Base-by-base conservation (phyloP, 1,140 invertebrate species). In the Sycophaga agraensis region DNA sequence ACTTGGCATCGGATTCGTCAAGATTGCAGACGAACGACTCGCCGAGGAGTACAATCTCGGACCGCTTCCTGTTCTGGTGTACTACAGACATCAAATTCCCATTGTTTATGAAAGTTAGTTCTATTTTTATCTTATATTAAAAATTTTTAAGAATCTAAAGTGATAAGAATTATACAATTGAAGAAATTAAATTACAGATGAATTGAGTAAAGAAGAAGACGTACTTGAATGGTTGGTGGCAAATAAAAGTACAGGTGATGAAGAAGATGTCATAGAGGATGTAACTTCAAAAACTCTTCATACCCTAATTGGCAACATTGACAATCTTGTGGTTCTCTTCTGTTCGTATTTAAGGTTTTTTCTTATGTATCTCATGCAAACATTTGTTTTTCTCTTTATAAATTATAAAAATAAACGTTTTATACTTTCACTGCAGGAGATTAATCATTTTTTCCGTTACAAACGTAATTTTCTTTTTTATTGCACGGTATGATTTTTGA, bases 41-140 rank as follows among this genome's bases (percentile, higher is more conserved):
- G 92, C 93, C 57, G 91, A 95, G 75, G 93, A 96, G 78, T 96
- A 96, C 82, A 94, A 92, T 82, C 84, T 96, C 72, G 92, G 91
- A 70, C 84, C 88, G 50, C 82, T 97, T 67, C 94, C 94, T 68
- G 89, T 89, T 73, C 84, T 97, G 66, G 93, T 96, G 46, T 97
- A 96, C 82, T 97, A 96, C 79, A 87, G 93, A 71, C 91, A 95
- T 82, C 89, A 94, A 83, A 96, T 95, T 76, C 94, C 94, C 65
- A 93, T 97, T 72, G 91, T 96, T 73, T 97, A 95, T 78, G 92
- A 95, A 86, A 88, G 93, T 95, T 84, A 83, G 83, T 82, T 46
- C n/a, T 17, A 37, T 34, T 34, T 59, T n/a, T 31, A 31, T 31
- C 28, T n/a, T 31, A 31, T 31, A 31, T 31, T 11, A 31, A 11